These are phyloP conservation scores for Hydrotaea cyrtoneurina DNA, from an alignment of 2,888 invertebrate species.

Conservation along the genomic window DNA sequence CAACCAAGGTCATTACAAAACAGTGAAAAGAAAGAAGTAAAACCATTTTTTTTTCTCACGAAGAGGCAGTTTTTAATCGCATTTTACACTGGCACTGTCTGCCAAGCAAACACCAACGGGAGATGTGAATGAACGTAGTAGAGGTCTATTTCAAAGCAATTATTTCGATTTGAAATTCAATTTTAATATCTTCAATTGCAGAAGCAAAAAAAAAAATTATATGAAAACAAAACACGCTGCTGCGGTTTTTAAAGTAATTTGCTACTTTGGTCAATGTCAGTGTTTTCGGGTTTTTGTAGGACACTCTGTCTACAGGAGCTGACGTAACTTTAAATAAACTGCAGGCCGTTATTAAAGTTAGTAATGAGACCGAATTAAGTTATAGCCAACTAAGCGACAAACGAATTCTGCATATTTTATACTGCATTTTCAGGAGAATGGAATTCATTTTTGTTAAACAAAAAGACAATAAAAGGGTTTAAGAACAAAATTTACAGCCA, in stretches of 20 bases:
- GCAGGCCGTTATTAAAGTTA: neutral
- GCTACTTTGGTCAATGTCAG: constrained; percentile 1
- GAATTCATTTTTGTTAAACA: no score
- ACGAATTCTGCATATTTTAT: no score
- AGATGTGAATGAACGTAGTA: constrained; percentile 28
- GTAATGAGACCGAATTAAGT: no score
- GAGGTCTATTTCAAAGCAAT: constrained; percentile 36
- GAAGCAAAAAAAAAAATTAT: neutral
- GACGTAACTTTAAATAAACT: neutral
- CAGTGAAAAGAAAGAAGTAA: constrained; percentile 48
- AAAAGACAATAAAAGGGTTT: no score
- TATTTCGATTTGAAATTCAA: constrained; percentile 32
- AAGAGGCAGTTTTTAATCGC: constrained; percentile 26
- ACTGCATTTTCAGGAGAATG: no score
- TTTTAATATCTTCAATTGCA: constrained; percentile 22
- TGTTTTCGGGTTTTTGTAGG: neutral
- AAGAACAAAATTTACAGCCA: no score
- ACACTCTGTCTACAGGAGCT: neutral
- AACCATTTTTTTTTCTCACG: constrained; percentile 57
- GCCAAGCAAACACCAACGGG: neutral
- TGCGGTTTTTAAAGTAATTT: neutral
- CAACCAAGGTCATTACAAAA: constrained; percentile 64
- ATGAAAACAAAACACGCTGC: constrained; percentile 6
- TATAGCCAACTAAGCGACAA: no score
- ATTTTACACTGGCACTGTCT: constrained; percentile 7